Evolutionary conservation across 2,113 vertebrate species (phyloP).

Genomic region (Dicaeum eximium): DNA sequence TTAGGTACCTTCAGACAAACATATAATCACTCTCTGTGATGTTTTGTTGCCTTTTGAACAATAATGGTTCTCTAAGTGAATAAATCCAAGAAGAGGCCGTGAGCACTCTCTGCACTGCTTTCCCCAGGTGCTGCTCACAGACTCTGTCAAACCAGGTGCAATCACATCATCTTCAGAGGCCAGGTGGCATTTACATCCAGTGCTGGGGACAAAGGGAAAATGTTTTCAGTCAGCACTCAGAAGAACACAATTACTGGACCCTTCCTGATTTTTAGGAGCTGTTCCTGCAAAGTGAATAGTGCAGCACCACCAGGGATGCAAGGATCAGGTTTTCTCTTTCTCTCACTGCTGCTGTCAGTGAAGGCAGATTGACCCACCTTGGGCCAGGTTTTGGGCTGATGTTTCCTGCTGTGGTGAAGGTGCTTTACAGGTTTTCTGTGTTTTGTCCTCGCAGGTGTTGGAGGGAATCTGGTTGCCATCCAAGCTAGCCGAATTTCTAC

Average conservation of each 20-base stretch:
- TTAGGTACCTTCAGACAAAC: neutral
- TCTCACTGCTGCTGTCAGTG: neutral
- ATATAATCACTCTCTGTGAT: neutral
- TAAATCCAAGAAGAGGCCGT: neutral
- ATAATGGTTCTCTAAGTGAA: neutral
- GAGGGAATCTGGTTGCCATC: constrained; percentile 94
- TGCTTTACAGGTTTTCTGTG: neutral
- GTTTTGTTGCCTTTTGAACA: neutral
- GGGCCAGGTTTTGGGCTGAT: neutral
- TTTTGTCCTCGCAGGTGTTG: constrained; percentile 78
- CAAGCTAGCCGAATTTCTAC: constrained; percentile 96
- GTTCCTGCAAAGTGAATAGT: neutral
- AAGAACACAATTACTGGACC: neutral
- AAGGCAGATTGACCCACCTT: neutral
- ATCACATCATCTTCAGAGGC: neutral
- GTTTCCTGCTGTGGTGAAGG: neutral
- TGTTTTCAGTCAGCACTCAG: neutral
- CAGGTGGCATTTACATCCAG: neutral
- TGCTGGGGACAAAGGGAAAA: neutral
- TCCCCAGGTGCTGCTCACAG: neutral
- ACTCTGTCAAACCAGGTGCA: neutral
- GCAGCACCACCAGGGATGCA: neutral
- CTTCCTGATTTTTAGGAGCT: neutral
- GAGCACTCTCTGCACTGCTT: neutral
- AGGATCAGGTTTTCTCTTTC: neutral